These are phyloP conservation scores for Acromyrmex charruanus DNA, from an alignment of 1,140 invertebrate species.

Conservation along the genomic window DNA sequence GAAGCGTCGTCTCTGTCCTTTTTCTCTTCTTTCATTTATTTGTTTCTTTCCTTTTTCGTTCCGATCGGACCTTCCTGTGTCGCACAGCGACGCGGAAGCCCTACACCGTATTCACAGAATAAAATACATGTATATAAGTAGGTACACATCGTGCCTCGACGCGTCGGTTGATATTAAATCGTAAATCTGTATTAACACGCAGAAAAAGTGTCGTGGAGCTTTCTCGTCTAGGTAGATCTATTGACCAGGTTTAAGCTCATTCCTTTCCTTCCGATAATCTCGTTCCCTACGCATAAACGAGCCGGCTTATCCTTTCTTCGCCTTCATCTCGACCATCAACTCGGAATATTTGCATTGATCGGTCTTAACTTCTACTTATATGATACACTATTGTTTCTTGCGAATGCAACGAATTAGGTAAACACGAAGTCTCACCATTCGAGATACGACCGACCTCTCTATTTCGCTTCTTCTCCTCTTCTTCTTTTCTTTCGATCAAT, in stretches of 20 bases:
- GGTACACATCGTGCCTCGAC: constrained; percentile 74
- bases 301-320: constrained; percentile 21
- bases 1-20: constrained; percentile 58
- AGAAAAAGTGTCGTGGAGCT: constrained; percentile 69
- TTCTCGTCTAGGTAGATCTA: constrained; percentile 64
- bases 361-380: constrained; percentile 74
- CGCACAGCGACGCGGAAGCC: constrained; percentile 77
- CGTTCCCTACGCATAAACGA: constrained; percentile 43
- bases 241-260: constrained; percentile 66
- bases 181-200: constrained; percentile 72
- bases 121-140: constrained; percentile 76
- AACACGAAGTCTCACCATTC: constrained; percentile 73
- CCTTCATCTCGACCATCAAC: constrained; percentile 44
- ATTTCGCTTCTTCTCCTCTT: not conserved
- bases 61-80: constrained; percentile 72
- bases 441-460: constrained; percentile 28
- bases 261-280: constrained; percentile 47
- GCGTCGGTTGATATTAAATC: constrained; percentile 65
- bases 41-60: not conserved
- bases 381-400: constrained; percentile 71
- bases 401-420: constrained; percentile 76
- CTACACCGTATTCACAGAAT: constrained; percentile 77
- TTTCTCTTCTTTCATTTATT: not conserved
- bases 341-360: constrained; percentile 76
- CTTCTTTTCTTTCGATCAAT: constrained; percentile 2